Evolutionary conservation across 1,140 invertebrate species (phyloP).

Genomic region (Venustaconcha ellipsiformis): DNA sequence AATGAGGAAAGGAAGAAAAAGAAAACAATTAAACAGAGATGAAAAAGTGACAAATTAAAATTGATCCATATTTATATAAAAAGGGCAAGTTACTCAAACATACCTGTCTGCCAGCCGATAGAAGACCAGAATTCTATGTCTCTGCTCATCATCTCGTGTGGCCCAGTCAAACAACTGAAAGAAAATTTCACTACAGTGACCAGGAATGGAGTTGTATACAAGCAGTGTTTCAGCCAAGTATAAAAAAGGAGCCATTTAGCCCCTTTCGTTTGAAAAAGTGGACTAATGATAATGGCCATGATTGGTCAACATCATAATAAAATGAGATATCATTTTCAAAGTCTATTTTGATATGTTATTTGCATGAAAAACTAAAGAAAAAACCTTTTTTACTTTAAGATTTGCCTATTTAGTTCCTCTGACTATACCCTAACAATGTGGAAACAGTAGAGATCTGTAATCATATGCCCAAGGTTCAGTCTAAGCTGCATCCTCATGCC

Average conservation of each 20-base stretch:
- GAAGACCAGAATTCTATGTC: constrained; percentile 80
- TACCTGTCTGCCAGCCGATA: constrained; percentile 72
- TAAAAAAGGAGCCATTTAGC: constrained; percentile 5
- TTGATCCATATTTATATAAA: too few relatives aligned
- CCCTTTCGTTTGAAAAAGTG: too few relatives aligned
- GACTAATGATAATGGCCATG: background rate
- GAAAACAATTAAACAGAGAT: too few relatives aligned
- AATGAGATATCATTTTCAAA: background rate
- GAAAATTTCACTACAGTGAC: background rate
- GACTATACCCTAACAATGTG: too few relatives aligned
- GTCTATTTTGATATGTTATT: background rate
- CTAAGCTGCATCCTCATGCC: too few relatives aligned
- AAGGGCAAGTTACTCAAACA: background rate
- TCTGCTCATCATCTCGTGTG: constrained; percentile 72
- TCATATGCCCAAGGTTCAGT: too few relatives aligned
- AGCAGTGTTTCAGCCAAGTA: too few relatives aligned
- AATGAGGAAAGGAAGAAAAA: too few relatives aligned
- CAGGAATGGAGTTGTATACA: too few relatives aligned
- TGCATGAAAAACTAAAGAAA: background rate
- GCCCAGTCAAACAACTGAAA: constrained; percentile 83
- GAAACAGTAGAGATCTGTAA: too few relatives aligned
- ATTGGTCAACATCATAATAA: background rate
- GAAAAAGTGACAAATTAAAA: too few relatives aligned
- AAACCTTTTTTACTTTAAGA: background rate
- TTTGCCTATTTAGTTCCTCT: background rate